Base-by-base conservation (phyloP, 2,888 invertebrate genomes). In the Teleiodes luculella region DNA sequence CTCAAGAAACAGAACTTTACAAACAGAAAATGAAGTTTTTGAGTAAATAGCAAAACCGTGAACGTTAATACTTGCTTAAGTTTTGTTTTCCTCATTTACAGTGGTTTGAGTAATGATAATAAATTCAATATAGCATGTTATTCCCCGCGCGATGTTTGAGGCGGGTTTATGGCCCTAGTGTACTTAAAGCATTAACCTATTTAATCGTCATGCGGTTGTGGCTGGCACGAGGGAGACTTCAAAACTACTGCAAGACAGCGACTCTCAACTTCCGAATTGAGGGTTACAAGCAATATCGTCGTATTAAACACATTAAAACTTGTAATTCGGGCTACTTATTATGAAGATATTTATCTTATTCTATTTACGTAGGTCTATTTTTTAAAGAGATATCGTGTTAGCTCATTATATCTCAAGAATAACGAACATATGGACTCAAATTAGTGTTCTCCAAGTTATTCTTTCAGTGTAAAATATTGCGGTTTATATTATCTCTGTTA, bases 181-280 rank as follows among this genome's bases (percentile, higher is more conserved):
- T 37, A 36, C 35, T 48, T 48, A 48, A 48, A 37, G 37, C 49
- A 37, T 49, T 37, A 37, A 49, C 49, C 37, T 37, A 49, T 49
- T 49, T 49, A 48, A 37, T 37, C 49, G 49, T 28, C 37, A 49
- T 49, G 18, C 18, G 14, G 35, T 35, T 7, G 20, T 4, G 35
- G 33, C 20, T 20, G 7, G 16, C 33, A 35, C 48, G 8, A 3
- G 48, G 48, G 33, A 33, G 46, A 31, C 30, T 16, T 46, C 30
- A 46, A 46, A 31, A 46, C 31, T 31, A 46, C 31, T 30, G 46
- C 46, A 46, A 31, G 46, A 31, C 11, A 11, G 46, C 2, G 20
- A 14, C 14, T 46, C 31, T 14, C 46, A 46, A 46, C 5, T n/a
- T 43, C 18, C 18, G 8, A 18, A 18, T 14, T 7, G 24, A 4